phyloP scores from a whole-genome alignment of 2,888 invertebrate species.

The Linyphia triangularis region DNA sequence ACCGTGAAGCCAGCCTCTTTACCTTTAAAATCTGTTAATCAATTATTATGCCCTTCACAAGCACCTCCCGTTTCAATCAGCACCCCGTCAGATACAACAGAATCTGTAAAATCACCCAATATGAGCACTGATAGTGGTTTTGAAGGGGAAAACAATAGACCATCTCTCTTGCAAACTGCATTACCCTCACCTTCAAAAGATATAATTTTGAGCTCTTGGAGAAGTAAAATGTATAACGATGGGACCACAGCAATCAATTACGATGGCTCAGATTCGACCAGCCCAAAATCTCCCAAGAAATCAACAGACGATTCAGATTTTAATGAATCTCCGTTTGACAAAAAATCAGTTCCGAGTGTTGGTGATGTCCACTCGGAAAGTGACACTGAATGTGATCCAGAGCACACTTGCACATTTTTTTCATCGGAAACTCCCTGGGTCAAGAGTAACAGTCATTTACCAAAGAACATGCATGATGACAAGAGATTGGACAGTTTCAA shows the following conservation, averaged over 20 bases:
- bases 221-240: slow-evolving; percentile 68
- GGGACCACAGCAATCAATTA: slow-evolving; percentile 64
- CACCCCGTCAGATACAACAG: slow-evolving; percentile 68
- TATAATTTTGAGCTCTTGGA: slow-evolving; percentile 68
- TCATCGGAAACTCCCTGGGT: slow-evolving; percentile 62
- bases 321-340: slow-evolving; percentile 74
- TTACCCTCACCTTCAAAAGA: slow-evolving; percentile 72
- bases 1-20: slow-evolving; percentile 72
- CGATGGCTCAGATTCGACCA: slow-evolving; percentile 66
- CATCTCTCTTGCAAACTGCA: slow-evolving; percentile 68
- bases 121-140: slow-evolving; percentile 76
- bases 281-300: slow-evolving; percentile 74
- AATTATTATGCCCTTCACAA: slow-evolving; percentile 62
- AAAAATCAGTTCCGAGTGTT: slow-evolving; percentile 73
- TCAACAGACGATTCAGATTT: slow-evolving; percentile 74
- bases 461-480: slow-evolving; percentile 48
- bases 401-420: slow-evolving; percentile 68
- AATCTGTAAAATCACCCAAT: slow-evolving; percentile 75
- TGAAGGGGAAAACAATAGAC: slow-evolving; percentile 75
- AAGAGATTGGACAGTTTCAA: slow-evolving; percentile 55
- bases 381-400: slow-evolving; percentile 69
- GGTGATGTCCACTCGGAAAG: slow-evolving; percentile 72
- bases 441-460: slow-evolving; percentile 18
- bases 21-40: slow-evolving; percentile 60
- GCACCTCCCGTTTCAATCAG: slow-evolving; percentile 65